Conservation (phyloP, 2,113 vertebrate species). For the Mohoua ochrocephala region DNA sequence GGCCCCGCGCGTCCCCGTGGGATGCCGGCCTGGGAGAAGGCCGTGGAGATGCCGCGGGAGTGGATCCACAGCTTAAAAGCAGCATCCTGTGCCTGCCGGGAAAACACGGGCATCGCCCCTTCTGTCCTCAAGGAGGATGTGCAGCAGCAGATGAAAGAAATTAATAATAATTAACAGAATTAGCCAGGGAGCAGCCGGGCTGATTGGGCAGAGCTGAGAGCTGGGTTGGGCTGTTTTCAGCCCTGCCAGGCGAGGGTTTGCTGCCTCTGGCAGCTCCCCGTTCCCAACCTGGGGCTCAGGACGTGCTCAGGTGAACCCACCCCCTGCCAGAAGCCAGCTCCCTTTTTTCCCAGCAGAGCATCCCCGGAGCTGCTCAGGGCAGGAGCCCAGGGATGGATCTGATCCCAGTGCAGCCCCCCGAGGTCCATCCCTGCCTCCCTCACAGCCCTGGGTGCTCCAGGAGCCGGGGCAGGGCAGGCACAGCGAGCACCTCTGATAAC, state of each 20-base stretch:
- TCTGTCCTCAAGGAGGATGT: neutral
- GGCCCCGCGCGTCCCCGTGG: fast-evolving
- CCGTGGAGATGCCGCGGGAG: fast-evolving
- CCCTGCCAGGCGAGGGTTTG: fast-evolving
- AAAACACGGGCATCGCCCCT: neutral
- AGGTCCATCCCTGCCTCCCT: neutral
- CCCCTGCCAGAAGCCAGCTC: fast-evolving
- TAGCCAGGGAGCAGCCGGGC: neutral
- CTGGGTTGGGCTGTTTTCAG: neutral
- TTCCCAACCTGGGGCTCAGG: fast-evolving
- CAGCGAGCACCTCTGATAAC: neutral
- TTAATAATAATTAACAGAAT: neutral
- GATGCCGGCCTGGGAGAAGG: neutral
- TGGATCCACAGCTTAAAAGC: neutral
- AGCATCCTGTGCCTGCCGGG: neutral
- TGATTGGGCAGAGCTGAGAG: fast-evolving
- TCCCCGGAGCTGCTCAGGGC: fast-evolving
- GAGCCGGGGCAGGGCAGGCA: neutral
- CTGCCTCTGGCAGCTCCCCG: neutral
- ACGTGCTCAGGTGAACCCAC: neutral
- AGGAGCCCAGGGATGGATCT: neutral
- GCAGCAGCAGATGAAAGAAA: neutral
- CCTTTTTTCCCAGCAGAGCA: fast-evolving
- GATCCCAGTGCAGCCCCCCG: fast-evolving
- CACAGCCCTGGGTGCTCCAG: neutral